These are phyloP conservation scores for Hypanus sabinus DNA, from an alignment of 2,113 vertebrate species.

Conservation along the genomic window DNA sequence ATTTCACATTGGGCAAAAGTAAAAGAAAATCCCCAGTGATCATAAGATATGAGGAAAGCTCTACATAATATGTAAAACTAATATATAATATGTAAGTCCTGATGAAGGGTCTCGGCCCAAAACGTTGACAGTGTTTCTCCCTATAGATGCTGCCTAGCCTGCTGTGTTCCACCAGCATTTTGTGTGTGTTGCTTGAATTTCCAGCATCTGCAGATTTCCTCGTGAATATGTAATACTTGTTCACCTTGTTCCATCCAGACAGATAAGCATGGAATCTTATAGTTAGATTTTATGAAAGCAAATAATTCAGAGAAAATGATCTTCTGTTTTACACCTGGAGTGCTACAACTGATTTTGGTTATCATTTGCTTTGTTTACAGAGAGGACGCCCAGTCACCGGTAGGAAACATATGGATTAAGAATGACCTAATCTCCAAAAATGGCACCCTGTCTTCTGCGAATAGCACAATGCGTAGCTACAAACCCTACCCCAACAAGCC, in stretches of 20 bases:
- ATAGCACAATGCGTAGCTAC: conserved; percentile 58
- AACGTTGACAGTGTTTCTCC: too few species aligned
- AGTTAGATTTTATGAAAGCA: not conserved
- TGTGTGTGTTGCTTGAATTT: too few species aligned
- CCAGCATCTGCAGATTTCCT: too few species aligned
- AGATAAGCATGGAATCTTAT: not conserved
- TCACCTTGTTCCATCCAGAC: not conserved
- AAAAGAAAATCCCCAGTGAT: not conserved
- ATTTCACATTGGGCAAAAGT: not conserved
- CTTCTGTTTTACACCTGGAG: not conserved
- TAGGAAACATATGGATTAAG: conserved; percentile 75
- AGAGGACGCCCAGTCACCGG: conserved; percentile 78
- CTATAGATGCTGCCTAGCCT: too few species aligned
- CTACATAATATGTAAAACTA: not conserved
- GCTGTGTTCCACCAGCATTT: too few species aligned
- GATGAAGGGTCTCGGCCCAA: too few species aligned
- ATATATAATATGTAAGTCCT: too few species aligned
- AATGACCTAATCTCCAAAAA: conserved; percentile 76
- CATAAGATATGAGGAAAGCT: not conserved
- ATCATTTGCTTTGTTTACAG: conserved; percentile 49
- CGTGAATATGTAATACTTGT: not conserved
- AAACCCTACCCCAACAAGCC: conserved; percentile 56
- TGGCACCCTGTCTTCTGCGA: conserved; percentile 77
- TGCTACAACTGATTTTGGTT: not conserved
- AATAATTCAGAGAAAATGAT: not conserved